These are phyloP conservation scores for Fistularia tabacaria DNA, from an alignment of 2,797 vertebrate genomes.

Conservation along the genomic window DNA sequence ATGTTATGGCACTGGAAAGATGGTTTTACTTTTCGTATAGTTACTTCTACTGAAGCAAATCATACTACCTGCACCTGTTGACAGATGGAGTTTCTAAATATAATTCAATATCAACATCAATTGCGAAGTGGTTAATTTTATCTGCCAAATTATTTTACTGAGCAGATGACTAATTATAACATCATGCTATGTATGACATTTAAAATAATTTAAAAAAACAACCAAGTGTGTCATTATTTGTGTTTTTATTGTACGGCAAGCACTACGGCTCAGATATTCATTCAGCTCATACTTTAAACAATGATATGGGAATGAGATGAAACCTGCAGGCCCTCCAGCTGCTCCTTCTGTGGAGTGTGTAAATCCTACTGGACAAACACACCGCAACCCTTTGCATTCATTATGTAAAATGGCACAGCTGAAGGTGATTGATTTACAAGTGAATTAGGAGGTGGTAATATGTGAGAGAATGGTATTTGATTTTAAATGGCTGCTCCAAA, in stretches of 20 bases:
- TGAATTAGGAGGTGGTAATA: constrained; percentile 59
- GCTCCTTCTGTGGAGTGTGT: constrained; percentile 24
- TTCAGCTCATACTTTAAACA: constrained; percentile 18
- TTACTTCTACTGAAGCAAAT: too few relatives aligned
- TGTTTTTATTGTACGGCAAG: neutral
- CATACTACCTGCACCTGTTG: too few relatives aligned
- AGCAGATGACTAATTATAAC: too few relatives aligned
- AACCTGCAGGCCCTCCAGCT: constrained; percentile 31
- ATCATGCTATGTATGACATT: too few relatives aligned
- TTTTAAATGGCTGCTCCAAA: constrained; percentile 68
- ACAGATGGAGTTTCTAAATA: too few relatives aligned
- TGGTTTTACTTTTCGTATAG: too few relatives aligned
- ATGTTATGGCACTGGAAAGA: too few relatives aligned
- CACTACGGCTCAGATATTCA: constrained; percentile 17
- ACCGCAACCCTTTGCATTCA: constrained; percentile 58
- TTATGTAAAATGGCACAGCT: constrained; percentile 60
- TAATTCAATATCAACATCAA: too few relatives aligned
- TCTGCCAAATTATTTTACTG: too few relatives aligned
- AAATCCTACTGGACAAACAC: constrained; percentile 46
- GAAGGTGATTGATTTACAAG: constrained; percentile 58
- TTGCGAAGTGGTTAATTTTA: too few relatives aligned
- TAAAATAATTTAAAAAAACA: neutral
- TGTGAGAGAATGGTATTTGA: constrained; percentile 56
- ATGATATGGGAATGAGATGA: constrained; percentile 38
- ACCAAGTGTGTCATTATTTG: neutral